Conservation (phyloP, 92 coral and sea anemone genomes). For the Palythoa grandiflora region DNA sequence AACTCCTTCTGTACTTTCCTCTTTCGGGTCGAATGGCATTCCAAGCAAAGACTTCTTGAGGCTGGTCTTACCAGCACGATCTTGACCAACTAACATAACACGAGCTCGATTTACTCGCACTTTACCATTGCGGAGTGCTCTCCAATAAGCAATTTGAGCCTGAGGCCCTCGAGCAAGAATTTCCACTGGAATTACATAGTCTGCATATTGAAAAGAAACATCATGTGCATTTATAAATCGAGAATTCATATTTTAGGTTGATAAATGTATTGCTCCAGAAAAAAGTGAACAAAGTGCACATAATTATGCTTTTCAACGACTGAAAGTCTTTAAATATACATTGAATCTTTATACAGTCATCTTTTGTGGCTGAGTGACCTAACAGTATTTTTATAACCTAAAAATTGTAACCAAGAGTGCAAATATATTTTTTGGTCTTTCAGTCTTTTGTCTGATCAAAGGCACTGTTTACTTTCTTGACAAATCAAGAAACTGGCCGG, state of each 20-base stretch:
- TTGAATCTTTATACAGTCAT: too few relatives aligned
- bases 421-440: too few relatives aligned
- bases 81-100: conserved; percentile 91
- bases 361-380: too few relatives aligned
- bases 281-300: background rate
- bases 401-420: too few relatives aligned
- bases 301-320: background rate
- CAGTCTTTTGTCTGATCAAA: too few relatives aligned
- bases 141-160: conserved; percentile 78
- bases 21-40: conserved; percentile 74
- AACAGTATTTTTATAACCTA: too few relatives aligned
- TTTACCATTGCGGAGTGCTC: conserved; percentile 76
- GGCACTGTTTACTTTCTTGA: too few relatives aligned
- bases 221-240: background rate
- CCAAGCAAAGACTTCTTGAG: conserved; percentile 89
- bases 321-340: background rate
- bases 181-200: conserved; percentile 68
- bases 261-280: background rate
- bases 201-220: background rate
- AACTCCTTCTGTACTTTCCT: conserved; percentile 82
- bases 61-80: conserved; percentile 96
- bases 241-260: background rate
- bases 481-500: too few relatives aligned
- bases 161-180: conserved; percentile 84
- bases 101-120: conserved; percentile 86